These are phyloP conservation scores for Phasianus colchicus DNA, from an alignment of 2,113 vertebrate genomes.

Conservation along the genomic window DNA sequence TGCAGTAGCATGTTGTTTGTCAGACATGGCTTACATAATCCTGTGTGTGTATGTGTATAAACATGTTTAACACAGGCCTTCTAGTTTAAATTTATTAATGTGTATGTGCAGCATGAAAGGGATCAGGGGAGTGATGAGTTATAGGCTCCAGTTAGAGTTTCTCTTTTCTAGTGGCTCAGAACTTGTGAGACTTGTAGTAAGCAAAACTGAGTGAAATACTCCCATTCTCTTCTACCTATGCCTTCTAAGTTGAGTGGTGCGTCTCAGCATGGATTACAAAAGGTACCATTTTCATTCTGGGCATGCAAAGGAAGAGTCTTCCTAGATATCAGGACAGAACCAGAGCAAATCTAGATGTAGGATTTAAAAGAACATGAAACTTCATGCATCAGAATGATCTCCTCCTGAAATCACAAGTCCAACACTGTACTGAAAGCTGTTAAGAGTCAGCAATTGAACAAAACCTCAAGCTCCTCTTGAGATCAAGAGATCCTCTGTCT, in stretches of 20 bases:
- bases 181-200: not conserved
- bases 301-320: too few relatives aligned
- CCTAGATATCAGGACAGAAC: too few relatives aligned
- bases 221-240: not conserved
- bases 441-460: too few relatives aligned
- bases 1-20: slow-evolving; percentile 56
- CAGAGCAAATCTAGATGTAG: too few relatives aligned
- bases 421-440: too few relatives aligned
- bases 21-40: slow-evolving; percentile 59
- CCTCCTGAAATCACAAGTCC: too few relatives aligned
- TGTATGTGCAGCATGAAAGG: not conserved
- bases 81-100: slow-evolving; percentile 43
- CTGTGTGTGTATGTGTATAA: slow-evolving; percentile 52
- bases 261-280: too few relatives aligned
- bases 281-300: too few relatives aligned
- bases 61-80: slow-evolving; percentile 46
- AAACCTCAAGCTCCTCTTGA: too few relatives aligned
- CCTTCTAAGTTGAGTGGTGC: not conserved
- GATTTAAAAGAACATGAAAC: too few relatives aligned
- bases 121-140: not conserved
- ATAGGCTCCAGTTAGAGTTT: not conserved
- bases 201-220: not conserved
- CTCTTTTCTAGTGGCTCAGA: not conserved
- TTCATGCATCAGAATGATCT: too few relatives aligned
- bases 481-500: too few relatives aligned